These are phyloP conservation scores for Hestina assimilis DNA, from an alignment of 1,140 invertebrate genomes.

Conservation along the genomic window DNA sequence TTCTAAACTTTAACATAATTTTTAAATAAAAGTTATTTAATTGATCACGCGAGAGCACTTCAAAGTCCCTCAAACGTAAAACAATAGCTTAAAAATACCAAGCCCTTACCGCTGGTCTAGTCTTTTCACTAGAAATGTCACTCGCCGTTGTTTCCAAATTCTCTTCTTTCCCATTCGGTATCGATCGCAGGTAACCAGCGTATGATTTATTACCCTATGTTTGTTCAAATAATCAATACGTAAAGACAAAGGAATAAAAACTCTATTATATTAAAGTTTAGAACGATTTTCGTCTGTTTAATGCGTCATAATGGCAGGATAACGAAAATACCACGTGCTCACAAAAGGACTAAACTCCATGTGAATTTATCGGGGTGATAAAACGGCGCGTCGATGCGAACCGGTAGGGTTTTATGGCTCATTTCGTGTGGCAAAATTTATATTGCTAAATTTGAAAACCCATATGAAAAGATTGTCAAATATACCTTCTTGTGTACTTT, in stretches of 20 bases:
- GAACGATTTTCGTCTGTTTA: conserved; percentile 27
- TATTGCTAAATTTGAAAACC: not conserved
- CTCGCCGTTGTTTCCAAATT: conserved; percentile 53
- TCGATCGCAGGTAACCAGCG: conserved; percentile 68
- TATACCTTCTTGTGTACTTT: not conserved
- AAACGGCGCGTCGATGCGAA: conserved; percentile 7
- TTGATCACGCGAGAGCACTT: no score
- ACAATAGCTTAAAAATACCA: not conserved
- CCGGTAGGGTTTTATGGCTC: conserved; percentile 18
- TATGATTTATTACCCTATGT: conserved; percentile 71
- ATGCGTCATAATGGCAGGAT: conserved; percentile 40
- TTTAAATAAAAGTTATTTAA: no score
- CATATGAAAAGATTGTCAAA: not conserved
- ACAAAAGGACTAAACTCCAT: conserved; percentile 6
- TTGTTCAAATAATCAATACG: conserved; percentile 72
- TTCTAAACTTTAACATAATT: no score
- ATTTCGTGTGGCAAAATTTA: conserved; percentile 3
- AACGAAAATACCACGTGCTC: conserved; percentile 25
- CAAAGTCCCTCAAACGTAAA: not conserved
- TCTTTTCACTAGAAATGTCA: conserved; percentile 59
- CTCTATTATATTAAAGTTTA: conserved; percentile 24
- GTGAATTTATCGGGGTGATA: conserved; percentile 16
- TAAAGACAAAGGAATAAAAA: conserved; percentile 22
- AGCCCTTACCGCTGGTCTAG: conserved; percentile 5
- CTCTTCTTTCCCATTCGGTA: conserved; percentile 49